phyloP scores from a whole-genome alignment of 2,797 vertebrate species.

The Gastrophryne carolinensis region DNA sequence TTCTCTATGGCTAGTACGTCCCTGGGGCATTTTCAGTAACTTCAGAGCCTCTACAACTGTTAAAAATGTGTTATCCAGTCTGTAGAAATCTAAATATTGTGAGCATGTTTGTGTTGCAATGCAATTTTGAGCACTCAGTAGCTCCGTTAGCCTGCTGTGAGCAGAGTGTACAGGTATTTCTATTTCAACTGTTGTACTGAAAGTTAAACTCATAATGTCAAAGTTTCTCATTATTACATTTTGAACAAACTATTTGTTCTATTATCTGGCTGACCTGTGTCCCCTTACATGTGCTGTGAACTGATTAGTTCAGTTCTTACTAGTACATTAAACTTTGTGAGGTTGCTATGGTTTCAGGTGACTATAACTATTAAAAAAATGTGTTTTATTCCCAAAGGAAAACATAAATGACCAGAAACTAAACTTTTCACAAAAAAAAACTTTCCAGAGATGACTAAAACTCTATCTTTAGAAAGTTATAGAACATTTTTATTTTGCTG shows the following conservation, averaged over 20 bases:
- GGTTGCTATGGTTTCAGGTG: constrained; percentile 34
- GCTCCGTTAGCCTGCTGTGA: too few species aligned
- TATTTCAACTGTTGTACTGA: neutral
- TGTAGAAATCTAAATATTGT: too few species aligned
- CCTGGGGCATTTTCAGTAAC: too few species aligned
- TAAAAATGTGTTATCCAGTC: too few species aligned
- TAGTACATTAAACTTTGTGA: constrained; percentile 17
- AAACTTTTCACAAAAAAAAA: too few species aligned
- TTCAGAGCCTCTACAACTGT: too few species aligned
- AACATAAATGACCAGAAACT: neutral
- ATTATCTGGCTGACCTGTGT: constrained; percentile 28
- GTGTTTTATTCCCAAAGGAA: neutral
- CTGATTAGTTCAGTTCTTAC: constrained; percentile 32
- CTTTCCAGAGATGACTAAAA: too few species aligned
- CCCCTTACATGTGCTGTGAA: constrained; percentile 9
- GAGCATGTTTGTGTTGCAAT: neutral
- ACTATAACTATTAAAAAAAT: neutral
- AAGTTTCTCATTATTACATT: constrained; percentile 22
- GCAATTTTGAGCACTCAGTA: neutral
- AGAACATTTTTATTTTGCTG: too few species aligned
- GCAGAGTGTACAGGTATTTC: neutral
- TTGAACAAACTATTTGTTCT: constrained; percentile 23
- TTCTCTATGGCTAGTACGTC: too few species aligned
- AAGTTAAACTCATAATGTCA: neutral
- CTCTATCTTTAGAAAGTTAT: too few species aligned